These are phyloP conservation scores for Callopanchax toddi DNA, from an alignment of 2,113 vertebrate species.

Conservation along the genomic window DNA sequence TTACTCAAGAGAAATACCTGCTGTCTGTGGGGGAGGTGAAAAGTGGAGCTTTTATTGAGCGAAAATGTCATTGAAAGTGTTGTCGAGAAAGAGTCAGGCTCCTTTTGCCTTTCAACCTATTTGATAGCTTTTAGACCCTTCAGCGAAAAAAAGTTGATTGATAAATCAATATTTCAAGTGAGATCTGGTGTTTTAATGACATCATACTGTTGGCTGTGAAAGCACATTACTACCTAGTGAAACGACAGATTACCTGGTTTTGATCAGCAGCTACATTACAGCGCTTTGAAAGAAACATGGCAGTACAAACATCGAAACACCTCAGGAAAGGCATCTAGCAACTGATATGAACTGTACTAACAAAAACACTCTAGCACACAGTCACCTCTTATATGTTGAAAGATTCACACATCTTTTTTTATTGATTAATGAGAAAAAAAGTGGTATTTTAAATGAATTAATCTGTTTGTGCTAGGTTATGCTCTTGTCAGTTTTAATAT, in stretches of 20 bases:
- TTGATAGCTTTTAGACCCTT: constrained; percentile 55
- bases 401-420: too few relatives aligned
- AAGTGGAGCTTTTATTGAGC: constrained; percentile 59
- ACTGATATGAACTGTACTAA: too few relatives aligned
- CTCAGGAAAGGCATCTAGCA: constrained; percentile 38
- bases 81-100: constrained; percentile 33
- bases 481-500: not conserved
- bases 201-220: constrained; percentile 49
- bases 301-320: constrained; percentile 56
- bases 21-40: constrained; percentile 48
- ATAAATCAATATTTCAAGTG: constrained; percentile 66
- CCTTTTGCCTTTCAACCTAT: constrained; percentile 52
- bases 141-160: constrained; percentile 54
- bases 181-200: constrained; percentile 52
- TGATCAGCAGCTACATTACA: constrained; percentile 39
- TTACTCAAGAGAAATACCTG: constrained; percentile 51
- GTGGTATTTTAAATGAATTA: too few relatives aligned
- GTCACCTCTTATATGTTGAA: too few relatives aligned
- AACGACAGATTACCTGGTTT: constrained; percentile 29
- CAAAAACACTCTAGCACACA: too few relatives aligned
- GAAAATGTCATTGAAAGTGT: constrained; percentile 51
- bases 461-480: not conserved
- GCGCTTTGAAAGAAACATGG: constrained; percentile 43
- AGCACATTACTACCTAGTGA: constrained; percentile 34
- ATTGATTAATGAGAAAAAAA: too few relatives aligned